These are phyloP conservation scores for Megalops atlanticus DNA, from an alignment of 2,113 vertebrate species.

Conservation along the genomic window DNA sequence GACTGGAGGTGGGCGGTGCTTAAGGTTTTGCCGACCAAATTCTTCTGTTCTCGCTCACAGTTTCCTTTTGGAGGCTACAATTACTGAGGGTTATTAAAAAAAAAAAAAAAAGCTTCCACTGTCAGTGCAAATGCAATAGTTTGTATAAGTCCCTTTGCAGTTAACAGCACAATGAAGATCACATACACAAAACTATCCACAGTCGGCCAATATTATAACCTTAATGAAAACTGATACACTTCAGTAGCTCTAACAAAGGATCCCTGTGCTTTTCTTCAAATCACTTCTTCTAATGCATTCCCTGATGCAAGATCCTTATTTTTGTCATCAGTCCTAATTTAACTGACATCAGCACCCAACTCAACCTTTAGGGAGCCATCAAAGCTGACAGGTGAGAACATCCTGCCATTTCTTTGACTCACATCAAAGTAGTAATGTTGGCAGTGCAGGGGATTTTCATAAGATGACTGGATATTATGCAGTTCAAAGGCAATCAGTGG, in stretches of 20 bases:
- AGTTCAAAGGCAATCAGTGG: constrained; percentile 62
- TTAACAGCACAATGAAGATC: constrained; percentile 9
- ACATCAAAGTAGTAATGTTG: constrained; percentile 59
- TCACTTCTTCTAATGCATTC: constrained; percentile 28
- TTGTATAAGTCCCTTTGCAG: constrained; percentile 10
- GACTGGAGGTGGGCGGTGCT: constrained; percentile 36
- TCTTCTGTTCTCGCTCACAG: constrained; percentile 45
- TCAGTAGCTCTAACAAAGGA: constrained; percentile 9
- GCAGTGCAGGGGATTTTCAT: constrained; percentile 50
- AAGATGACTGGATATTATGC: constrained; percentile 58
- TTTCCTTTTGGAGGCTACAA: constrained; percentile 33
- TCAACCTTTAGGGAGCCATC: constrained; percentile 70
- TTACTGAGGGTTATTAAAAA: constrained; percentile 9
- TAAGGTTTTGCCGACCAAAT: constrained; percentile 45
- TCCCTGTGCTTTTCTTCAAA: not conserved
- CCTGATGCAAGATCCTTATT: constrained; percentile 61
- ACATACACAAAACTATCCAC: not conserved
- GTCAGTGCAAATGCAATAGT: not conserved
- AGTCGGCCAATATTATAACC: not conserved
- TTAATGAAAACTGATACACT: not conserved
- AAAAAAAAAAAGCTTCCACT: constrained; percentile 37
- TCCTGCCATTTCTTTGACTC: constrained; percentile 60
- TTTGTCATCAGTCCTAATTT: constrained; percentile 76
- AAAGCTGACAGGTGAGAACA: constrained; percentile 74
- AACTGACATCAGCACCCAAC: constrained; percentile 68